Conservation (phyloP, 2,113 vertebrate genomes). For the Benitochromis conjunctus region DNA sequence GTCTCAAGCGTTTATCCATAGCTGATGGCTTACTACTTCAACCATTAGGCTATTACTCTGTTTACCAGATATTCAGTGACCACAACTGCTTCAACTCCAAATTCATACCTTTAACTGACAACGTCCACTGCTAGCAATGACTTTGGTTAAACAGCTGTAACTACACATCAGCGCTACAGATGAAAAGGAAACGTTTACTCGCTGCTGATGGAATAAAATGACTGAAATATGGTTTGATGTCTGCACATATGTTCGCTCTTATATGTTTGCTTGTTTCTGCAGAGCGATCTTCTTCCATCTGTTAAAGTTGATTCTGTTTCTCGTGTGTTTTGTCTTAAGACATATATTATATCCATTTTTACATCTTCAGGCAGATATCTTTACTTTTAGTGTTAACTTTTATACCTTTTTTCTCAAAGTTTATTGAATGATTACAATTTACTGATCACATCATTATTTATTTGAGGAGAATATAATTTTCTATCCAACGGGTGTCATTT, state of each 20-base stretch:
- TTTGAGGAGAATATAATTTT: neutral
- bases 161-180: accelerated
- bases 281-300: neutral
- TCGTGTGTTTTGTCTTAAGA: neutral
- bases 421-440: neutral
- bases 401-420: neutral
- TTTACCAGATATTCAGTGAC: neutral
- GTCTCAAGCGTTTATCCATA: neutral
- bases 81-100: neutral
- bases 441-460: neutral
- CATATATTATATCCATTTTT: neutral
- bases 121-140: neutral
- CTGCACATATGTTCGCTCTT: neutral
- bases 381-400: neutral
- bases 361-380: neutral
- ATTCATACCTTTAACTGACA: accelerated
- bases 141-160: neutral
- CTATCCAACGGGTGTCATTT: accelerated
- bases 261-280: accelerated
- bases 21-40: neutral
- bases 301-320: neutral
- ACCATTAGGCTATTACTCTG: neutral
- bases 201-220: neutral
- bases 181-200: neutral
- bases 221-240: accelerated